Conservation (phyloP, 2,797 vertebrate species). For the Tinamus major region DNA sequence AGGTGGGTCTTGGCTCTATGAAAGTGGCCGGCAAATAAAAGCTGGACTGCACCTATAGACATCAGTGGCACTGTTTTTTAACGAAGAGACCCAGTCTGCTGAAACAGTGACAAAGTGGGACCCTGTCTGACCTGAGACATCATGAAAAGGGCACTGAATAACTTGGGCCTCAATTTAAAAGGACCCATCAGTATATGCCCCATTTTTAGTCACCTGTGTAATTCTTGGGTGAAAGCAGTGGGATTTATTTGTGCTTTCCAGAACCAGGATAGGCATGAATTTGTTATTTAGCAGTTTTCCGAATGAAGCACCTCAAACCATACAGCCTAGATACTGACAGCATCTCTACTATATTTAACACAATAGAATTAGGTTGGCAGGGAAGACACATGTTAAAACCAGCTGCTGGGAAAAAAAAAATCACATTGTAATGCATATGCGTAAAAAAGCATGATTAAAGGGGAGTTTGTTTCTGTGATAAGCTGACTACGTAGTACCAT, state of each 20-base stretch:
- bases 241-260: not conserved
- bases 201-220: not conserved
- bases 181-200: not conserved
- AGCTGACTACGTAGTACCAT: not conserved
- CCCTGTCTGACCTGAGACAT: accelerated
- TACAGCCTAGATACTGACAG: not conserved
- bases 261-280: not conserved
- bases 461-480: conserved; percentile 8
- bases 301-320: not conserved
- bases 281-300: not conserved
- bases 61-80: not conserved
- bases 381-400: not conserved
- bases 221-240: not conserved
- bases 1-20: not conserved
- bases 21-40: not conserved
- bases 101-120: not conserved
- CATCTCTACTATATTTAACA: not conserved
- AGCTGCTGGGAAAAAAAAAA: not conserved
- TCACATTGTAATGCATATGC: not conserved
- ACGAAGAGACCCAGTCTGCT: not conserved
- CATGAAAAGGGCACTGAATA: not conserved
- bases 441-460: not conserved
- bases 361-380: not conserved
- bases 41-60: not conserved
- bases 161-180: not conserved